phyloP scores from a whole-genome alignment of 2,113 vertebrate genomes.

The western clawed frog (Xenopus tropicalis) region DNA sequence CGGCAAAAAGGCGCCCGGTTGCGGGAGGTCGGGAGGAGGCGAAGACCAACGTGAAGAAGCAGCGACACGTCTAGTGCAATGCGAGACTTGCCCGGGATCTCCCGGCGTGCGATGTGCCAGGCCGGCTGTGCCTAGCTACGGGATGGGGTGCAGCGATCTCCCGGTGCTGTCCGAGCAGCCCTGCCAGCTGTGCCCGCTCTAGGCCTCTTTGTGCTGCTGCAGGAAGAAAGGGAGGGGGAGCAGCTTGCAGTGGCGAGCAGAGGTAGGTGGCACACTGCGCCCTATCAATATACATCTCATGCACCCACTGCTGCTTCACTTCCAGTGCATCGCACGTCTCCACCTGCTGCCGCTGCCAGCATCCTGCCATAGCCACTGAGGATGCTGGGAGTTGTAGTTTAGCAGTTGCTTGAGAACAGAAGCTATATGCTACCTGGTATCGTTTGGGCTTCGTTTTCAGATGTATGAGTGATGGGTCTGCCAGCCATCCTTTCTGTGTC shows the following conservation, averaged over 20 bases:
- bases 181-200: constrained; percentile 1
- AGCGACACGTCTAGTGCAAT: neutral
- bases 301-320: neutral
- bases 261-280: constrained; percentile 23
- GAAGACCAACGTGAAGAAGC: neutral
- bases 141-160: constrained; percentile 31
- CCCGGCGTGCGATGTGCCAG: neutral
- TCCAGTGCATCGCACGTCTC: neutral
- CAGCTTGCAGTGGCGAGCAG: too few species aligned
- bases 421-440: too few species aligned
- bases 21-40: neutral
- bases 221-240: neutral
- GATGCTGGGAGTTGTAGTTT: too few species aligned
- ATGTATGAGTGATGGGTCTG: too few species aligned
- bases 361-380: too few species aligned
- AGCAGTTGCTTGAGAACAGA: too few species aligned
- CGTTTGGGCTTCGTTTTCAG: too few species aligned
- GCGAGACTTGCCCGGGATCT: neutral
- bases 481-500: too few species aligned
- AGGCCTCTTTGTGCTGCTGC: constrained; percentile 14
- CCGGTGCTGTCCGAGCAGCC: constrained; percentile 6
- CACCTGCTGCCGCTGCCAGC: too few species aligned
- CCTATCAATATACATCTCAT: neutral
- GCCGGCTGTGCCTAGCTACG: constrained; percentile 2
- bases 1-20: neutral